Evolutionary conservation across 2,797 vertebrate species (phyloP).

Genomic region (Catharus ustulatus): DNA sequence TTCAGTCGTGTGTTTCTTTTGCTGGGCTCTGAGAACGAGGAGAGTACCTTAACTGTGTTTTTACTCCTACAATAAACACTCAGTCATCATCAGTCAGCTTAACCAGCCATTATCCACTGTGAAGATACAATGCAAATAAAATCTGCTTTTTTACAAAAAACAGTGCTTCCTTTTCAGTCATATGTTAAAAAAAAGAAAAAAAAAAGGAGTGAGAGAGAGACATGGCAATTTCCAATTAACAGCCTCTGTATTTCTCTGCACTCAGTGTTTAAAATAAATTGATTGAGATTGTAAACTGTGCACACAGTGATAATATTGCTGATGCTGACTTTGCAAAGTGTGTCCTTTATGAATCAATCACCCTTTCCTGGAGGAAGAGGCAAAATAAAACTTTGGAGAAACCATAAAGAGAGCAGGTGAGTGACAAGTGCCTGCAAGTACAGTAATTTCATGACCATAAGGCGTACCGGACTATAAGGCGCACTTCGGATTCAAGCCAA

Average conservation of each 20-base stretch:
- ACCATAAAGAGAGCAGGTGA: not conserved
- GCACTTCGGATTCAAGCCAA: no score
- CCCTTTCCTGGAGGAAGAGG: not conserved
- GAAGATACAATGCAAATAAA: not conserved
- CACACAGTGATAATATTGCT: not conserved
- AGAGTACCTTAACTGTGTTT: not conserved
- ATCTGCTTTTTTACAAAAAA: not conserved
- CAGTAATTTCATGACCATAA: no score
- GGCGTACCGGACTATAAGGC: no score
- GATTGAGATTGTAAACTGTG: not conserved
- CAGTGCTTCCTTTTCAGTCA: not conserved
- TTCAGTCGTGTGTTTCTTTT: slow-evolving; percentile 17
- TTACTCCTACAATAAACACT: not conserved
- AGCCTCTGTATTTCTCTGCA: not conserved
- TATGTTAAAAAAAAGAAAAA: not conserved
- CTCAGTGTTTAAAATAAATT: not conserved
- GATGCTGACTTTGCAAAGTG: slow-evolving; percentile 8
- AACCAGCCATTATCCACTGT: not conserved
- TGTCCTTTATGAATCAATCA: not conserved
- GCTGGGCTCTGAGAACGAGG: not conserved
- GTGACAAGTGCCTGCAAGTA: not conserved
- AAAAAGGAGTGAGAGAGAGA: not conserved
- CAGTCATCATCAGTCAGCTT: slow-evolving; percentile 30
- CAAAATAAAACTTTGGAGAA: not conserved
- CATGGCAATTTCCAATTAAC: not conserved